These are phyloP conservation scores for Glossophaga mutica DNA, from an alignment of 2,797 vertebrate species.

Conservation along the genomic window DNA sequence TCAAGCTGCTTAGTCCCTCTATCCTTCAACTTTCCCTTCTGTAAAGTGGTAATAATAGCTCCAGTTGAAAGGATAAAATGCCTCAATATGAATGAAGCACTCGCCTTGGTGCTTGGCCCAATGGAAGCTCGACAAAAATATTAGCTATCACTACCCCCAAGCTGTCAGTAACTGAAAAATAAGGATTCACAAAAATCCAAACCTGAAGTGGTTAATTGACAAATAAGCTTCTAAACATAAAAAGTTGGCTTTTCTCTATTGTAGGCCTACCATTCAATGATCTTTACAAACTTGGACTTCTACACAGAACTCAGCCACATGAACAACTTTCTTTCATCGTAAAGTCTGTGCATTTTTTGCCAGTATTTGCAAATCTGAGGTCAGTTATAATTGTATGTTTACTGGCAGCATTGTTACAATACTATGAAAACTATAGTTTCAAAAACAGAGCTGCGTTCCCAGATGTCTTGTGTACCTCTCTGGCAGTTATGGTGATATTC, in stretches of 20 bases:
- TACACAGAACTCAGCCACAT: not conserved
- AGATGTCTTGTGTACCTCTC: conserved; percentile 38
- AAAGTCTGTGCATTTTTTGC: conserved; percentile 1
- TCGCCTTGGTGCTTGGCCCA: not conserved
- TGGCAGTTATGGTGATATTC: conserved; percentile 38
- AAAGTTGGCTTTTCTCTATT: not conserved
- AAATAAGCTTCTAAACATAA: not conserved
- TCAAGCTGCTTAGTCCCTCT: not conserved
- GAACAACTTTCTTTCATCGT: not conserved
- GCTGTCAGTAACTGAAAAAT: not conserved
- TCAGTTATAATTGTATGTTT: conserved; percentile 54
- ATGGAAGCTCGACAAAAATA: not conserved
- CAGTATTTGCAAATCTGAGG: conserved; percentile 22
- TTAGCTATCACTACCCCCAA: not conserved
- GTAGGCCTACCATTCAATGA: not conserved
- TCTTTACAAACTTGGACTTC: not conserved
- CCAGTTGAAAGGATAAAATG: not conserved
- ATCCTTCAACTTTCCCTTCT: not conserved
- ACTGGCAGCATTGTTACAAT: not conserved
- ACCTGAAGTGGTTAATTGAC: not conserved
- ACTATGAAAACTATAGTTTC: conserved; percentile 58
- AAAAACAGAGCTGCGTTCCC: conserved; percentile 29
- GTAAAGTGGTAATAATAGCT: not conserved
- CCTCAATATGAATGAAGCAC: not conserved
- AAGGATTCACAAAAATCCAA: not conserved